Evolutionary conservation across 2,888 invertebrate genomes (phyloP).

Genomic region (Drosophila fulvimacula): DNA sequence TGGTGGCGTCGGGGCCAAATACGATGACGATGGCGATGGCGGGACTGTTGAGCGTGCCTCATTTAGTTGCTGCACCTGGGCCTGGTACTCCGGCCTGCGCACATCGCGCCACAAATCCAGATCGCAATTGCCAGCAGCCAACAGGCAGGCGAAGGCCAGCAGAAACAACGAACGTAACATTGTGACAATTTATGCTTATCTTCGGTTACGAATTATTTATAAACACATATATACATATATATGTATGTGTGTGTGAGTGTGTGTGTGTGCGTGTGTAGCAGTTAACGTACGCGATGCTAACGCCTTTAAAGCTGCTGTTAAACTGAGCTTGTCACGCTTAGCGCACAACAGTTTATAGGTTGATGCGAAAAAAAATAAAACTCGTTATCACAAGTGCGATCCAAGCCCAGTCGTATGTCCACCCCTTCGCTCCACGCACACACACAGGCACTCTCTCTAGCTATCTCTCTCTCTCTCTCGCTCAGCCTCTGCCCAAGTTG

Average conservation of each 20-base stretch:
- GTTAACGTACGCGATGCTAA: constrained; percentile 24
- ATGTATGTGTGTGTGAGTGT: not conserved
- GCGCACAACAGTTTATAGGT: constrained; percentile 60
- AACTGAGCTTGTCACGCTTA: constrained; percentile 53
- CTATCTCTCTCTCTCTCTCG: not conserved
- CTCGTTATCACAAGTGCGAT: constrained; percentile 55
- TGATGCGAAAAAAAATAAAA: constrained; percentile 51
- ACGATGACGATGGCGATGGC: not conserved
- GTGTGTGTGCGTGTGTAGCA: constrained; percentile 1
- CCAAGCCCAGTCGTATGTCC: constrained; percentile 2
- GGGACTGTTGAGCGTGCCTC: constrained; percentile 1
- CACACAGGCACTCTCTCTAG: not conserved
- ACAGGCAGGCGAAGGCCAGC: constrained; percentile 50
- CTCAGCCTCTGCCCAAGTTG: not conserved
- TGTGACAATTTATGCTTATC: constrained; percentile 56
- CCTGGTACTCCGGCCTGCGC: constrained; percentile 37
- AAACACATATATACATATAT: constrained; percentile 3
- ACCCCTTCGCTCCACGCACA: constrained; percentile 7
- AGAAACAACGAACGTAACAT: constrained; percentile 54
- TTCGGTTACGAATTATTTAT: constrained; percentile 25
- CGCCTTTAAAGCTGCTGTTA: constrained; percentile 28
- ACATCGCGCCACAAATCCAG: constrained; percentile 38
- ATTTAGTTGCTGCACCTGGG: constrained; percentile 18
- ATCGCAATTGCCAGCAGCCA: constrained; percentile 38
- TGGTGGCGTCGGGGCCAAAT: not conserved